Evolutionary conservation across 2,797 vertebrate species (phyloP).

Genomic region (Neosilurus hyrtlii): DNA sequence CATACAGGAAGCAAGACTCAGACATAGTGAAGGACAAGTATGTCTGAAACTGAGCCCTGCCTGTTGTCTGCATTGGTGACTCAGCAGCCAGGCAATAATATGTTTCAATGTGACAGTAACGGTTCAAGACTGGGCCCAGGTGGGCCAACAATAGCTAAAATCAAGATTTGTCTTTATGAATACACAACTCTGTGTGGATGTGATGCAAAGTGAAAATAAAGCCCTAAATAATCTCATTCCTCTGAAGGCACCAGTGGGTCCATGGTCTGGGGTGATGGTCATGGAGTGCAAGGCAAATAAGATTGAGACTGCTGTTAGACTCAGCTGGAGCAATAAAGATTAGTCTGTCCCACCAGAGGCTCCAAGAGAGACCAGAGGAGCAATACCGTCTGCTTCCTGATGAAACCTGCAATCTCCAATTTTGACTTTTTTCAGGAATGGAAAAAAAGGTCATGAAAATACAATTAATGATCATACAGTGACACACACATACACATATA

Average conservation of each 20-base stretch:
- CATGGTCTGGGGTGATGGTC: background rate
- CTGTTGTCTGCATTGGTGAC: background rate
- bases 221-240: background rate
- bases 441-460: too few species aligned
- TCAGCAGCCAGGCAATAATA: background rate
- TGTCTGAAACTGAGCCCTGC: background rate
- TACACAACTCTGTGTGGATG: background rate
- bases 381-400: too few species aligned
- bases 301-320: background rate
- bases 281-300: background rate
- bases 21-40: background rate
- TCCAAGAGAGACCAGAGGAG: background rate
- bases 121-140: background rate
- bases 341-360: background rate
- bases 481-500: too few species aligned
- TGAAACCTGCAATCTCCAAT: too few species aligned
- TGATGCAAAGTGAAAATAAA: background rate
- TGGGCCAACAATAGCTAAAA: background rate
- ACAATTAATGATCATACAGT: too few species aligned
- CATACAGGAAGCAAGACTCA: background rate
- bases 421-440: too few species aligned
- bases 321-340: constrained; percentile 12
- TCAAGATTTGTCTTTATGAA: background rate
- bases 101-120: background rate
- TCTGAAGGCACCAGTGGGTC: background rate